A percentile compares a stretch with the other conserved stretches of the same genome.
Conservation (phyloP, 2,888 invertebrate genomes). For the Protophormia terraenovae region DNA sequence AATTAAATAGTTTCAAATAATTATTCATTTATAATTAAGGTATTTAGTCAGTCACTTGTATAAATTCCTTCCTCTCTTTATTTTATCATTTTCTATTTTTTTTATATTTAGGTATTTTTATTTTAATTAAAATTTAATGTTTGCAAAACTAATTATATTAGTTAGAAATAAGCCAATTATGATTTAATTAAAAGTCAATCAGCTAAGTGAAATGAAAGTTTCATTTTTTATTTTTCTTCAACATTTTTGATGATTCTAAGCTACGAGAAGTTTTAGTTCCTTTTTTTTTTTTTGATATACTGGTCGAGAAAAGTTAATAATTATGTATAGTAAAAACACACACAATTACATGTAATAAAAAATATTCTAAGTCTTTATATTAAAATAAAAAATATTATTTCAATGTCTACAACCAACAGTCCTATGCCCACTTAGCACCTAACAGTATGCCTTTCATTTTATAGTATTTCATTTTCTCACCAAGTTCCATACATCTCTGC, state of each 20-base stretch:
- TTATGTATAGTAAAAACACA: too few species aligned
- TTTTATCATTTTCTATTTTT: background rate
- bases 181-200: conserved; percentile 36
- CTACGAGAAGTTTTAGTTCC: too few species aligned
- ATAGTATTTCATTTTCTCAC: background rate
- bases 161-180: conserved; percentile 34
- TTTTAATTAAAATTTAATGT: conserved; percentile 56
- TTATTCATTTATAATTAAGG: too few species aligned
- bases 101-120: background rate
- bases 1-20: too few species aligned
- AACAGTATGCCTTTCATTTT: conserved; percentile 25
- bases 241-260: too few species aligned
- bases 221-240: too few species aligned
- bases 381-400: too few species aligned
- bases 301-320: too few species aligned
- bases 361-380: too few species aligned
- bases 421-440: conserved; percentile 3
- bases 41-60: too few species aligned
- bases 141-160: conserved; percentile 29
- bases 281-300: too few species aligned
- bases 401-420: background rate
- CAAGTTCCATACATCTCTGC: background rate
- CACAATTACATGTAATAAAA: too few species aligned
- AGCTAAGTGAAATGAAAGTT: background rate
- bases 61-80: background rate